Percentiles rank a stretch among this genome's conserved stretches.
Conservation (phyloP, 2,797 vertebrate species). For the Acanthurus tractus region DNA sequence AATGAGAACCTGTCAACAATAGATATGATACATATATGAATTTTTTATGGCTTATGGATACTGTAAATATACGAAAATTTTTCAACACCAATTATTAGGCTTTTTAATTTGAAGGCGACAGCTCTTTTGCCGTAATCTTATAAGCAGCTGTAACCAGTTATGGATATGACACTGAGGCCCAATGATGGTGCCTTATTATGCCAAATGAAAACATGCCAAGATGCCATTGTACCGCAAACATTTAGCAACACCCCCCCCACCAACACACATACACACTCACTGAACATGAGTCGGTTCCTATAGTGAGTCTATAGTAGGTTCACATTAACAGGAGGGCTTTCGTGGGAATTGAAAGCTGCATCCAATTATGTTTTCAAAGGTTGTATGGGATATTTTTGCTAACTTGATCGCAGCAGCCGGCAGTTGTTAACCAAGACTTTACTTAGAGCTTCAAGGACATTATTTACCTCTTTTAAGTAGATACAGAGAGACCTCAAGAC, state of each 20-base stretch:
- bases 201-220: conserved; percentile 59
- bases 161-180: conserved; percentile 76
- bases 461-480: conserved; percentile 45
- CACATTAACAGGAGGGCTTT: conserved; percentile 59
- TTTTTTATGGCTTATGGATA: background rate
- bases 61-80: conserved; percentile 10
- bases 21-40: background rate
- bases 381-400: conserved; percentile 60
- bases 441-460: conserved; percentile 36
- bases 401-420: conserved; percentile 45
- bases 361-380: conserved; percentile 75
- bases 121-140: conserved; percentile 54
- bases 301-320: conserved; percentile 52
- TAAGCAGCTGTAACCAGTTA: conserved; percentile 66
- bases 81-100: conserved; percentile 24
- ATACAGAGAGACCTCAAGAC: conserved; percentile 20
- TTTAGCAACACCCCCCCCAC: conserved; percentile 37
- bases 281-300: conserved; percentile 49
- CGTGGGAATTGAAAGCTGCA: conserved; percentile 66
- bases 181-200: conserved; percentile 62
- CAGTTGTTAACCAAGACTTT: conserved; percentile 36
- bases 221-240: conserved; percentile 56
- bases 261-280: background rate
- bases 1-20: too few relatives aligned
- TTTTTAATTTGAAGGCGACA: conserved; percentile 62